These are phyloP conservation scores for Forbesichthys papilliferus DNA, from an alignment of 2,113 vertebrate species.

Conservation along the genomic window DNA sequence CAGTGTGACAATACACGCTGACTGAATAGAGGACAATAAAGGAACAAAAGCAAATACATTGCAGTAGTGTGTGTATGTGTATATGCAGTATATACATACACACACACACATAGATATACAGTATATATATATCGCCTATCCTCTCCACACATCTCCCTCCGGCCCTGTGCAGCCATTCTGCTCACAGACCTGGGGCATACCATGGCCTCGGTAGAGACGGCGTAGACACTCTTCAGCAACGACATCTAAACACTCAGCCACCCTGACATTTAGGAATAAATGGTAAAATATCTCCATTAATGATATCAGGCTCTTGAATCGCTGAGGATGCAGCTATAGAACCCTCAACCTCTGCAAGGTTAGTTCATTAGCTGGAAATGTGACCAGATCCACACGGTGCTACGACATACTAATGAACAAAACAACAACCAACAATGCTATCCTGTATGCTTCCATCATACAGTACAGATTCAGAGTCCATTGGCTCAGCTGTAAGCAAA, in stretches of 20 bases:
- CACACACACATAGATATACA: too few relatives aligned
- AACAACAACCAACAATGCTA: not conserved
- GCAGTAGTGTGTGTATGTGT: too few relatives aligned
- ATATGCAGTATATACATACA: too few relatives aligned
- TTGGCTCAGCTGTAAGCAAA: too few relatives aligned
- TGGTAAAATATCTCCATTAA: constrained; percentile 51
- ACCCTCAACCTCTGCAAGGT: not conserved
- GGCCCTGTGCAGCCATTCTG: not conserved
- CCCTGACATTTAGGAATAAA: constrained; percentile 46
- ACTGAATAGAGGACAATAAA: too few relatives aligned
- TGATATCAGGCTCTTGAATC: constrained; percentile 40
- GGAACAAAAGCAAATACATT: too few relatives aligned
- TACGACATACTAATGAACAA: not conserved
- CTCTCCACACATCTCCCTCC: not conserved
- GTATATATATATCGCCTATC: not conserved
- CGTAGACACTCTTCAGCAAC: constrained; percentile 9
- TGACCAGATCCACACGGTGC: not conserved
- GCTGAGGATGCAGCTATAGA: constrained; percentile 24
- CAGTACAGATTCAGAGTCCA: too few relatives aligned
- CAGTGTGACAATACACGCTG: too few relatives aligned
- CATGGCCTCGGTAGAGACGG: constrained; percentile 29
- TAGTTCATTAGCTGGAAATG: constrained; percentile 35
- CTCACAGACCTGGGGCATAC: constrained; percentile 35
- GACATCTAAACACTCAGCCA: constrained; percentile 35
- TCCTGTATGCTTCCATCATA: too few relatives aligned